Conservation (phyloP, 2,113 vertebrate species). For the Pseudopodoces humilis region DNA sequence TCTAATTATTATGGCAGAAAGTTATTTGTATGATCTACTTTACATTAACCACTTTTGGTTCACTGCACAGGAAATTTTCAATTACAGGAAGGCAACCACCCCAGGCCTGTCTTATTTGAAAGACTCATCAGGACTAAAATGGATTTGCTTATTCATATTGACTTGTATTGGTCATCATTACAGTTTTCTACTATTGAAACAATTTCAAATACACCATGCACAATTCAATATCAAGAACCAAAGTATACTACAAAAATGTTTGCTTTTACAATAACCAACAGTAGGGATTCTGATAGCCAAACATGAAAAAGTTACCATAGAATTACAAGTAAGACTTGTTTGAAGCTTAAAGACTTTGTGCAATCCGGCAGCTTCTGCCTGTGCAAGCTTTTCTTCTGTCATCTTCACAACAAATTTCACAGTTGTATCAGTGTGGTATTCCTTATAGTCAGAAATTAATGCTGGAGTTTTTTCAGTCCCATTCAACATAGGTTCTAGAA, state of each 20-base stretch:
- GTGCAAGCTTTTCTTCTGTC: constrained; percentile 95
- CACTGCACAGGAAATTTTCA: background rate
- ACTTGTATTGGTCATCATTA: background rate
- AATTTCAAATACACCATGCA: background rate
- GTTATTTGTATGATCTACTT: background rate
- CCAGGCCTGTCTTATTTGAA: background rate
- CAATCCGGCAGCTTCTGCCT: constrained; percentile 94
- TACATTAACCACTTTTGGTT: background rate
- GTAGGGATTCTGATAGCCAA: constrained; percentile 46
- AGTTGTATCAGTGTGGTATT: constrained; percentile 96
- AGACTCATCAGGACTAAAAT: background rate
- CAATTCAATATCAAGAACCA: background rate
- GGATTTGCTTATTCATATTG: background rate
- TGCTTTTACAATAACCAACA: background rate
- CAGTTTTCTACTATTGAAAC: background rate
- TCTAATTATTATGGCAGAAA: background rate
- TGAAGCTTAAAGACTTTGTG: constrained; percentile 99
- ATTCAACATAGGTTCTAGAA: constrained; percentile 96
- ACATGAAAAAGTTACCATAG: constrained; percentile 85
- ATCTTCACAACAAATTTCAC: constrained; percentile 98
- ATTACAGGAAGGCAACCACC: background rate
- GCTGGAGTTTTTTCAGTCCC: constrained; percentile 96
- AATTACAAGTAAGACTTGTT: constrained; percentile 97
- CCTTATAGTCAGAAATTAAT: constrained; percentile 95
- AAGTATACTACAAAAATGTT: background rate